Evolutionary conservation across 2,888 invertebrate genomes (phyloP), one percentile per base, ranked within the genome.

Genomic region (Abrostola tripartita): DNA sequence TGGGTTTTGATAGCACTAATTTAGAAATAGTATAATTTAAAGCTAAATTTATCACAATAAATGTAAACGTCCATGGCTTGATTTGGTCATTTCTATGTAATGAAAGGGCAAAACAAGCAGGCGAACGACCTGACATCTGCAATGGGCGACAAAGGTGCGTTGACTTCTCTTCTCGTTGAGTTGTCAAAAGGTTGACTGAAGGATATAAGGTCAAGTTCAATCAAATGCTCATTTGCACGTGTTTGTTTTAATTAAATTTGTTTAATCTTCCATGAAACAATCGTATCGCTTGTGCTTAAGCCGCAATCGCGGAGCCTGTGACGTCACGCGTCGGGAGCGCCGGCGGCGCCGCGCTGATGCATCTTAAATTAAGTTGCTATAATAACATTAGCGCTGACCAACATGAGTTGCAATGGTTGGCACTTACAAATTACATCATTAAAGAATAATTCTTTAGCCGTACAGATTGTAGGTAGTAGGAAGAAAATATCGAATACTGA

Each of bases 301-400:
- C 49, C 24, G n/a, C 65, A 73, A 73, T 65, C 57, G 41, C 36
- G 9, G 14, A 47, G 44, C 44, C 44, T 57, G 59, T 76, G 78
- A 79, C 74, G 71, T 78, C 80, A 80, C 56, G 36, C 51, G 47
- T 44, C 60, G 57, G 53, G 54, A 61, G 71, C 54, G 69, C 68
- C 40, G 79, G 77, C 79, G 79, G 77, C 79, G 79, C 77, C 77
- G 68, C 37, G 38, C 50, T 12, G 56, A 65, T 77, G 75, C 70
- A 65, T 79, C 68, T 74, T 64, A 68, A 70, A 79, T 80, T 76
- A 80, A 78, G 74, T 78, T 67, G 75, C 68, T 65, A 47, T 70
- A 69, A 72, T 57, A 71, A 70, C 68, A 71, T 79, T 68, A 69
- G 53, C 53, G 71, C 60, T 72, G 68, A 72, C 61, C 65, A 63